phyloP scores from a whole-genome alignment of 2,888 invertebrate genomes.

The Crepidodera aurea region DNA sequence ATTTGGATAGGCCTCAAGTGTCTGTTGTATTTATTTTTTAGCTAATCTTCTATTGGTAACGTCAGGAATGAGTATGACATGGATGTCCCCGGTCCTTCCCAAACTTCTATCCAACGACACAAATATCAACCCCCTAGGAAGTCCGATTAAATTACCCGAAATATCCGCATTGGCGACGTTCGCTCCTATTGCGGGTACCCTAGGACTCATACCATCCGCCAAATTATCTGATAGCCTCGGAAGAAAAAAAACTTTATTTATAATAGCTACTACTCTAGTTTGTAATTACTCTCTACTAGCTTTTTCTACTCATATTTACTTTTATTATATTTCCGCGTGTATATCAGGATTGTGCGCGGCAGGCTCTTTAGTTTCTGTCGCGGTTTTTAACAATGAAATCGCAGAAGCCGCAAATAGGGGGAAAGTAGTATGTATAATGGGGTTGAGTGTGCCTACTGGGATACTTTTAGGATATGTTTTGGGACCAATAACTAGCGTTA shows the following conservation, averaged over 20 bases:
- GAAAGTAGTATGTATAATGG: slow-evolving; percentile 66
- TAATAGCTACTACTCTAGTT: background rate
- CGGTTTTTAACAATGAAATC: slow-evolving; percentile 88
- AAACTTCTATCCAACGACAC: slow-evolving; percentile 18
- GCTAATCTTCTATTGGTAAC: slow-evolving; percentile 2
- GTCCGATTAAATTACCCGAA: slow-evolving; percentile 9
- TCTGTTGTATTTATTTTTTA: no score
- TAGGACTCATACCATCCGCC: background rate
- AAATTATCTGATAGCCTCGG: slow-evolving; percentile 13
- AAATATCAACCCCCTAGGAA: slow-evolving; percentile 19
- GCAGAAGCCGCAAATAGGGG: slow-evolving; percentile 81
- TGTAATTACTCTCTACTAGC: background rate
- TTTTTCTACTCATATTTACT: slow-evolving; percentile 7
- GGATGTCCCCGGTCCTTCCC: slow-evolving; percentile 21
- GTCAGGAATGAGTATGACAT: background rate
- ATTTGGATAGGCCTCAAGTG: no score
- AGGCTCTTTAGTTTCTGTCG: slow-evolving; percentile 57
- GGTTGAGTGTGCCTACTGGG: slow-evolving; percentile 39
- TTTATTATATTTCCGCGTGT: background rate
- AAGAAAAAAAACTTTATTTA: slow-evolving; percentile 2
- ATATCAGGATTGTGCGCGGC: background rate
- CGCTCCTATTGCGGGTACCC: background rate
- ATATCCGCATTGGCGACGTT: slow-evolving; percentile 5
- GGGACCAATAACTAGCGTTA: slow-evolving; percentile 40
- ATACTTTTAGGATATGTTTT: slow-evolving; percentile 41